These are phyloP conservation scores for Drosophila bifasciata DNA, from an alignment of 1,140 invertebrate genomes.

Conservation along the genomic window DNA sequence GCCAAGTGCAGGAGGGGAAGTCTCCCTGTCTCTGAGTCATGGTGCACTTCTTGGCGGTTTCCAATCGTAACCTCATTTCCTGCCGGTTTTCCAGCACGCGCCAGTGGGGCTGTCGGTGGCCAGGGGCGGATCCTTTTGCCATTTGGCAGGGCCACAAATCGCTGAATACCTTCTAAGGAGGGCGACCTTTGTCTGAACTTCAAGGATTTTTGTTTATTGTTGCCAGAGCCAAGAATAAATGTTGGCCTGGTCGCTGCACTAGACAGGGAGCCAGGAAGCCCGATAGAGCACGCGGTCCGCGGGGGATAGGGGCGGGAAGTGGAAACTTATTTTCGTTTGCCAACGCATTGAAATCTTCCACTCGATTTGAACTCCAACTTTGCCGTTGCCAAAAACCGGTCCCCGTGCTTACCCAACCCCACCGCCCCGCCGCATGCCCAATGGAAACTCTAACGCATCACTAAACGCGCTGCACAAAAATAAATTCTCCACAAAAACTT, in stretches of 20 bases:
- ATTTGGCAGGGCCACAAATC: slow-evolving; percentile 52
- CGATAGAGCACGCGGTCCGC: slow-evolving; percentile 1
- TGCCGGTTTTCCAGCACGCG: slow-evolving; percentile 29
- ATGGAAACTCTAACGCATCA: slow-evolving; percentile 69
- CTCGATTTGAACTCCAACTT: slow-evolving; percentile 67
- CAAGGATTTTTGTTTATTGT: slow-evolving; percentile 70
- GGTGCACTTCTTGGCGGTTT: slow-evolving; percentile 30
- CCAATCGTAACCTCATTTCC: slow-evolving; percentile 39
- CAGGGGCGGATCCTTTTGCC: slow-evolving; percentile 1
- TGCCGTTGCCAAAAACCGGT: slow-evolving; percentile 53
- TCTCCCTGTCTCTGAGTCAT: slow-evolving; percentile 6
- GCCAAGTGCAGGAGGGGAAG: slow-evolving; percentile 19
- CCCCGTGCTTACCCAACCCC: slow-evolving; percentile 19
- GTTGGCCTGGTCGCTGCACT: slow-evolving; percentile 1
- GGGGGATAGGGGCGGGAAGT: not conserved
- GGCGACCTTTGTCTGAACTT: slow-evolving; percentile 68
- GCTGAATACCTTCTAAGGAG: slow-evolving; percentile 43
- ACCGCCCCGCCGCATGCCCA: slow-evolving; percentile 18
- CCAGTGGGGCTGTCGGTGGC: slow-evolving; percentile 16
- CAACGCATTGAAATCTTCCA: slow-evolving; percentile 76
- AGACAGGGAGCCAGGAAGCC: slow-evolving; percentile 23
- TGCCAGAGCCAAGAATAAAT: slow-evolving; percentile 65
- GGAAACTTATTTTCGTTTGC: slow-evolving; percentile 66
- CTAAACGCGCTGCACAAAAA: slow-evolving; percentile 69
- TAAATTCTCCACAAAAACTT: slow-evolving; percentile 65